Conservation (phyloP, 2,888 invertebrate genomes). For the Hartigia nigra region DNA sequence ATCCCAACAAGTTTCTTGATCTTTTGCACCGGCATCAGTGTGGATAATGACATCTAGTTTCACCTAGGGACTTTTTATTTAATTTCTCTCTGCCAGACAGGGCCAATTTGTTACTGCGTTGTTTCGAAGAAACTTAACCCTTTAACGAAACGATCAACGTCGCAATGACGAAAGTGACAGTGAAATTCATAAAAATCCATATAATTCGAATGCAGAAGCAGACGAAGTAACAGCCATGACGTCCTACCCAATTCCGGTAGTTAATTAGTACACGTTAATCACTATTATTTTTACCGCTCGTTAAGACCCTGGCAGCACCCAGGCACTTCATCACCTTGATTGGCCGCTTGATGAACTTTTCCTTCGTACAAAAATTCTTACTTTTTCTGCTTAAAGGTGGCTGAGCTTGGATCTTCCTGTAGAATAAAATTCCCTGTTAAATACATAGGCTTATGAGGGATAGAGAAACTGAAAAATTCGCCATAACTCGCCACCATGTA, state of each 20-base stretch:
- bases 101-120: not conserved
- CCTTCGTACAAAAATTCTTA: not conserved
- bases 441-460: not conserved
- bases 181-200: not conserved
- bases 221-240: not conserved
- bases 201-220: not conserved
- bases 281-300: conserved; percentile 13
- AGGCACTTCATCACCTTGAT: not conserved
- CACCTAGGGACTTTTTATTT: not conserved
- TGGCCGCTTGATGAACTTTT: not conserved
- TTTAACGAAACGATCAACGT: not conserved
- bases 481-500: not conserved
- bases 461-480: not conserved
- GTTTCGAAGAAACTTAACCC: not conserved
- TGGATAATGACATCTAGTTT: not conserved
- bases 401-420: not conserved
- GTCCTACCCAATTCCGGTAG: not conserved
- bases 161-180: not conserved
- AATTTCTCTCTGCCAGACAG: not conserved
- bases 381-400: not conserved
- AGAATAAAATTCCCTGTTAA: not conserved
- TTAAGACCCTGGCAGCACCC: conserved; percentile 4
- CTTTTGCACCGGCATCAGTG: not conserved
- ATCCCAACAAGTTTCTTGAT: not conserved
- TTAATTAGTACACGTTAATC: conserved; percentile 13